Base-by-base conservation (phyloP, 2,888 invertebrate genomes). In the Omphaloscelis lunosa region DNA sequence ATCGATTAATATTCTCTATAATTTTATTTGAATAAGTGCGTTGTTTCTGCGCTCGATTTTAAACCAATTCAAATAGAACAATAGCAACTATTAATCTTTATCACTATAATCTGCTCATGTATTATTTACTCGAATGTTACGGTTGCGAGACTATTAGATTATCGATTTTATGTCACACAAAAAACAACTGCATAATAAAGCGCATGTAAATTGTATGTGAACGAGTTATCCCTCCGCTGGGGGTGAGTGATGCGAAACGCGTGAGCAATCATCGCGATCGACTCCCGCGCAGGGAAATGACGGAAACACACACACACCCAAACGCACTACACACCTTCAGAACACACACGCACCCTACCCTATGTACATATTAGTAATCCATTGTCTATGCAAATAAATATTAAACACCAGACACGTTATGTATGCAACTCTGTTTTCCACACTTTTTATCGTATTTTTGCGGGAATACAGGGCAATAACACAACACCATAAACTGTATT, bases 231-330 rank as follows among this genome's bases (percentile, higher is more conserved):
- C 91, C 91, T 89, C 90, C 95, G 93, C 94, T 93, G 93, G 92
- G 96, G 96, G 95, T 92, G 95, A 95, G 93, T 94, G 96, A 96
- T 96, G 96, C 96, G 96, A 94, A 94, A 96, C 96, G 96, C 96
- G 96, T 96, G 95, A 95, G 95, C 95, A 95, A 94, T 95, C 96
- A 93, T 95, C 91, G 93, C 95, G 95, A 96, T 95, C 95, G 95
- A 94, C 96, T 94, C 95, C 92, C 89, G 95, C 95, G 95, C 96
- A 93, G 91, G 93, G 93, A 94, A 94, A 93, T 94, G 94, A 95
- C 94, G 95, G 95, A 95, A 94, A 93, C 90, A 90, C 93, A 89
- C 91, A 93, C 93, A 91, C 88, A 89, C 74, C 77, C 75, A 80
- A 84, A 88, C 82, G 65, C 71, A 80, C 81, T 63, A 73, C 80